Evolutionary conservation across 2,113 vertebrate species (phyloP), one percentile per base, ranked within the genome.

Genomic region (Pao palembangensis): DNA sequence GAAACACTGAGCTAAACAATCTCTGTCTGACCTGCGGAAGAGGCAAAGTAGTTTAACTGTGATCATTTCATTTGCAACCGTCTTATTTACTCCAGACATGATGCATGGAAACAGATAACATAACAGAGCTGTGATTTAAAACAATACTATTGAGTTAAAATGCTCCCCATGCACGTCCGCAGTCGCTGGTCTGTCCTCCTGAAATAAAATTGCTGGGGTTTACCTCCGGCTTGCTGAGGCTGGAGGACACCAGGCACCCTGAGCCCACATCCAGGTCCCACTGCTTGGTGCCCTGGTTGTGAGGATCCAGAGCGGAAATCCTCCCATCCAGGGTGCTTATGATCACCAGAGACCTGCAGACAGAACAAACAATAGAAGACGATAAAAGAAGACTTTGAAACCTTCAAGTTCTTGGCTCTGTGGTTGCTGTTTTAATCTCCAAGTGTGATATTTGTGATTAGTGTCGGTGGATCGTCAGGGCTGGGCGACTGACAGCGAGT

Each of bases 241-340:
- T 98, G 83, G 96, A 96, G 19, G 96, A 96, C 64, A 99, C 93
- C 73, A 99, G 89, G 78, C 94, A 93, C 42, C 96, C 96, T 0
- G 97, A 97, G 49, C 93, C 94, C n/a, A 97, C 92, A 17, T 99
- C 96, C 65, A 99, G 90, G 80, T 98, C 96, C 97, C 97, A 99
- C 73, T 95, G 95, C 73, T 98, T 96, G 74, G 91, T 91, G 43
- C 97, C 97, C 61, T 87, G 91, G 66, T 98, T 94, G 72, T 97
- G 93, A 62, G 96, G 94, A 76, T 99, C 97, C 89, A 99, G 85
- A 1, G 97, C 97, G 1, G 94, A 91, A 64, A 99, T 96, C 28
- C 93, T 85, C 18, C 97, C 97, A 79, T 99, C 96, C 87, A 99
- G 88, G 53, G 96, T 98, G 55, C 96, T 98, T 91, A 99, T 98